Percentiles rank a stretch among this genome's conserved stretches.
These are phyloP conservation scores for Microchrysa polita DNA, from an alignment of 2,888 invertebrate species.

Conservation along the genomic window DNA sequence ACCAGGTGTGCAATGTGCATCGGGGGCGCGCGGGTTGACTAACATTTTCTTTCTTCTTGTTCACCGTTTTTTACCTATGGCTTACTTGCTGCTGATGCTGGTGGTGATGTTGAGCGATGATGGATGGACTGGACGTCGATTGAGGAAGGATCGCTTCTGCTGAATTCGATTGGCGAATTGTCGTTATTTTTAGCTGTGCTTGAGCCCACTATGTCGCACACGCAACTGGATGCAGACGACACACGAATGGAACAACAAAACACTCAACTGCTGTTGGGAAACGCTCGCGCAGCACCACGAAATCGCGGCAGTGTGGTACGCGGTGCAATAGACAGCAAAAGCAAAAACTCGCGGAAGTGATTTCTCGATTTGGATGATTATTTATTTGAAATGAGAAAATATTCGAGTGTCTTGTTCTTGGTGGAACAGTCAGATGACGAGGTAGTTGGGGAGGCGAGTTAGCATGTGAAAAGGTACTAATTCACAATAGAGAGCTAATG, in stretches of 20 bases:
- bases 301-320: not conserved
- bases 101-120: too few relatives aligned
- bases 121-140: slow-evolving; percentile 9
- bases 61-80: not conserved
- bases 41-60: too few relatives aligned
- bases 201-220: not conserved
- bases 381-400: slow-evolving; percentile 32
- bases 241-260: slow-evolving; percentile 25
- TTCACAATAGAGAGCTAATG: slow-evolving; percentile 3
- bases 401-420: slow-evolving; percentile 33
- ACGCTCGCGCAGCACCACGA: not conserved
- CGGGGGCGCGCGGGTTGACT: too few relatives aligned
- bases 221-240: slow-evolving; percentile 32
- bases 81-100: slow-evolving; percentile 32
- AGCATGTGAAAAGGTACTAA: not conserved
- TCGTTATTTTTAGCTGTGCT: slow-evolving; percentile 38
- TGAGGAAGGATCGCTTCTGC: not conserved
- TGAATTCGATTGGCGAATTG: not conserved
- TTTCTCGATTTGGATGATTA: slow-evolving; percentile 14
- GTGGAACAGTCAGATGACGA: not conserved
- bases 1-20: not conserved
- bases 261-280: not conserved
- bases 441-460: slow-evolving; percentile 2
- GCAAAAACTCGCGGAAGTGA: slow-evolving; percentile 28
- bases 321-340: slow-evolving; percentile 21